Percentiles rank a stretch among this genome's conserved stretches.
Conservation (phyloP, 2,888 invertebrate genomes). For the Sisyra terminalis region DNA sequence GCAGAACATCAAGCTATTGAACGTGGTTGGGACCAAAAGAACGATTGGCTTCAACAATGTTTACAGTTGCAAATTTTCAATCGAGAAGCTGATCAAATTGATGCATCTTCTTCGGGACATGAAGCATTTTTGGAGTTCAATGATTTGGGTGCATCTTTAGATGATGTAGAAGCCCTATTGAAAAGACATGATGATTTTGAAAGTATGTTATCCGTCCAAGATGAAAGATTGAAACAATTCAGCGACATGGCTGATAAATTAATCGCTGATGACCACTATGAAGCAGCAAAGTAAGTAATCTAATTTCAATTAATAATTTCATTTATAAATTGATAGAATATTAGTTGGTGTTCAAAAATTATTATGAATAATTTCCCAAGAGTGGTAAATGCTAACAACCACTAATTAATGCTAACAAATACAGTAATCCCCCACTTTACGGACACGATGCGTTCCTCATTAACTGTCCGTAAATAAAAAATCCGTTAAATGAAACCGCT, state of each 20-base stretch:
- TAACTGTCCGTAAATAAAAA: too few relatives aligned
- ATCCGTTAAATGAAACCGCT: too few relatives aligned
- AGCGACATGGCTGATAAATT: constrained; percentile 69
- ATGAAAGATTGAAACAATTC: constrained; percentile 73
- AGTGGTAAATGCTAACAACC: too few relatives aligned
- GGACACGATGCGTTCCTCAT: too few relatives aligned
- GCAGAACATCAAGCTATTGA: constrained; percentile 61
- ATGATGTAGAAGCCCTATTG: constrained; percentile 80
- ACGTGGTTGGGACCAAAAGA: constrained; percentile 71
- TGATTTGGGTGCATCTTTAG: constrained; percentile 76
- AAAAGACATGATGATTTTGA: constrained; percentile 91
- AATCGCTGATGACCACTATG: constrained; percentile 64
- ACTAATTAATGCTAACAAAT: too few relatives aligned
- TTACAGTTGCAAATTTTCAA: constrained; percentile 83
- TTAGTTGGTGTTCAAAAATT: too few relatives aligned
- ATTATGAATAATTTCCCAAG: too few relatives aligned
- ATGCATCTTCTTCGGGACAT: constrained; percentile 86
- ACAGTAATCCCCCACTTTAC: too few relatives aligned
- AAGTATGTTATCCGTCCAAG: constrained; percentile 82
- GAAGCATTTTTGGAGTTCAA: constrained; percentile 83
- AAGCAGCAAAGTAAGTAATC: constrained; percentile 55
- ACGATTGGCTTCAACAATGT: constrained; percentile 71
- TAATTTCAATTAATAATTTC: too few relatives aligned
- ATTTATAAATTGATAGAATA: too few relatives aligned
- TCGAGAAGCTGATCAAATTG: constrained; percentile 92